Evolutionary conservation across 2,797 vertebrate species (phyloP), one percentile per base, ranked within the genome.

Genomic region (Sitta carolinensis): DNA sequence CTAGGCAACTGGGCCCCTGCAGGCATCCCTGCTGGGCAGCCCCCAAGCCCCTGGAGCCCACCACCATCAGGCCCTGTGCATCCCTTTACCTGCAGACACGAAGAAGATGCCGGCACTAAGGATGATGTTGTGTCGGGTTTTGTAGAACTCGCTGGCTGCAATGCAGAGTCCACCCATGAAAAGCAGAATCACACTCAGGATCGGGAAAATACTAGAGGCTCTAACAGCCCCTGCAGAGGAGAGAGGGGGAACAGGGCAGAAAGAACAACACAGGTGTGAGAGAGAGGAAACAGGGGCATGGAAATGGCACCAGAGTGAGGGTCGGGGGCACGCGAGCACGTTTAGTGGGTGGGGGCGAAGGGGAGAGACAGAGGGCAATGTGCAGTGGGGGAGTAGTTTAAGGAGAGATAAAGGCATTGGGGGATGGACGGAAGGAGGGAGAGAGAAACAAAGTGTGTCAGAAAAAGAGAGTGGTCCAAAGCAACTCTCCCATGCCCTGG

Each of bases 101-200:
- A 99, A 99, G 98, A 99, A 99, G 98, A 99, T 99, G 96, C 99
- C 99, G 9, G 99, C 98, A 84, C 99, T 99, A 98, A 99, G 98
- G 98, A 99, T 99, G 98, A 99, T 99, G 99, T 99, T 99, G 98
- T 99, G 99, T 94, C 99, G 99, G 82, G 99, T 98, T 98, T 99
- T 99, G 98, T 99, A 99, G 98, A 99, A 99, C 98, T 99, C 99
- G 75, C 99, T 99, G 98, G 99, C 99, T 93, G 99, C 99, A 92
- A 99, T 99, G 98, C 99, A 99, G 97, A 99, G 98, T 61, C 99
- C 99, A 86, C 99, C 99, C 99, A 99, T 99, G 98, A 99, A 99
- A 95, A 99, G 99, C 97, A 99, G 98, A 97, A 99, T 99, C 97
- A 99, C 99, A 16, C 99, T 99, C 97, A 99, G 98, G 98, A 99